These are phyloP conservation scores for Drosophila nigrodunni DNA, from an alignment of 1,140 invertebrate genomes.

Conservation along the genomic window DNA sequence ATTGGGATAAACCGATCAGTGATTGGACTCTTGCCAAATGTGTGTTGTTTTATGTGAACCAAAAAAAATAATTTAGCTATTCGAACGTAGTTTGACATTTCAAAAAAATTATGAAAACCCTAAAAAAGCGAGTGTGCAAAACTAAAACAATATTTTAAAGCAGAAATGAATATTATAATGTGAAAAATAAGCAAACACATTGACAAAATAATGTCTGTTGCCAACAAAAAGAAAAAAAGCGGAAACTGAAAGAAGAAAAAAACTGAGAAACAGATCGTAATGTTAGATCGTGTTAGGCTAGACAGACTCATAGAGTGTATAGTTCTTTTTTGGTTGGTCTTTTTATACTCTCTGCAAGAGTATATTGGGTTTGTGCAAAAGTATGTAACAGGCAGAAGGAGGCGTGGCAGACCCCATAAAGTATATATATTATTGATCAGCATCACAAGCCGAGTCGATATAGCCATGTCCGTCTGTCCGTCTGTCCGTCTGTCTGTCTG, in stretches of 20 bases:
- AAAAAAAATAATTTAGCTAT: slow-evolving; percentile 79
- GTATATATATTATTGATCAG: too few relatives aligned
- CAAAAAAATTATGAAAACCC: slow-evolving; percentile 77
- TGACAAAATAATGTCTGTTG: slow-evolving; percentile 69
- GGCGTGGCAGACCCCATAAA: too few relatives aligned
- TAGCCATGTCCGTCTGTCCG: too few relatives aligned
- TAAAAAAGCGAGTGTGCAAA: slow-evolving; percentile 58
- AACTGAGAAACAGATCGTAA: slow-evolving; percentile 34
- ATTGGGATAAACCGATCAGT: slow-evolving; percentile 28
- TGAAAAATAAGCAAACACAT: slow-evolving; percentile 42
- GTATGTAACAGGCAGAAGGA: too few relatives aligned
- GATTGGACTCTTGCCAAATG: slow-evolving; percentile 60
- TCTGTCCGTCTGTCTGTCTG: too few relatives aligned
- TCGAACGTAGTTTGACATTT: slow-evolving; percentile 76
- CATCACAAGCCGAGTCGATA: too few relatives aligned
- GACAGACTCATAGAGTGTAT: slow-evolving; percentile 14
- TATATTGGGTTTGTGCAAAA: too few relatives aligned
- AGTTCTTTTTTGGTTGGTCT: slow-evolving; percentile 28
- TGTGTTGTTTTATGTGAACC: slow-evolving; percentile 25
- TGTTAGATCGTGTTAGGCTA: slow-evolving; percentile 42
- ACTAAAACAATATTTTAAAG: slow-evolving; percentile 40
- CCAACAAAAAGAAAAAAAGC: slow-evolving; percentile 48
- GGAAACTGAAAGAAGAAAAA: slow-evolving; percentile 39
- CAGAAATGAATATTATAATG: neutral
- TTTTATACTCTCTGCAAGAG: too few relatives aligned